A percentile compares a stretch with the other conserved stretches of the same genome.
phyloP scores from a whole-genome alignment of 2,888 invertebrate species.

The Bunonema sp. region DNA sequence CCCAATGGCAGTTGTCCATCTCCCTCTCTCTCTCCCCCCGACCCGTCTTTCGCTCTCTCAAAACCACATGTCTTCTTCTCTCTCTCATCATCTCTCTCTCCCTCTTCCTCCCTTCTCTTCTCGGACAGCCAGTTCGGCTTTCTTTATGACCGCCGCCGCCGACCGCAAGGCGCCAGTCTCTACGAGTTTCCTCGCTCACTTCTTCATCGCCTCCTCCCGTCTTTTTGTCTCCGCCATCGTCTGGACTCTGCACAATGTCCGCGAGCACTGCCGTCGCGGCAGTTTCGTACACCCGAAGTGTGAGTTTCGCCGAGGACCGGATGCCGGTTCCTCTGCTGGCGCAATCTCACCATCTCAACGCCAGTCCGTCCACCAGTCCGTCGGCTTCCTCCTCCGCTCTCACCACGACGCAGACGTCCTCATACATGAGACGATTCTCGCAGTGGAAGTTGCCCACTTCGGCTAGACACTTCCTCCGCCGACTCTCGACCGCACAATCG shows the following conservation, averaged over 20 bases:
- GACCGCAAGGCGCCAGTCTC: too few relatives aligned
- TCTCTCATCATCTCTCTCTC: background rate
- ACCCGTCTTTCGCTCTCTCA: background rate
- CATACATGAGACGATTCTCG: too few relatives aligned
- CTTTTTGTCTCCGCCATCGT: background rate
- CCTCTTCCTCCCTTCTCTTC: background rate
- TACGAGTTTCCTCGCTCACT: background rate
- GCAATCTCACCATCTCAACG: too few relatives aligned
- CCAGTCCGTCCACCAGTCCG: too few relatives aligned
- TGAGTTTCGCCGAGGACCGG: too few relatives aligned
- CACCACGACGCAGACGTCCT: too few relatives aligned
- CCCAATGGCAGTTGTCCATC: background rate
- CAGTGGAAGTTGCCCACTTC: too few relatives aligned
- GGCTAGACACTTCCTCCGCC: slow-evolving; percentile 12
- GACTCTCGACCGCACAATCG: slow-evolving; percentile 7
- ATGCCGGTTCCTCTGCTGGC: too few relatives aligned
- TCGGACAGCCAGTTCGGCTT: background rate
- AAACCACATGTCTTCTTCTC: background rate
- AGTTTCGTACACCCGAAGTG: too few relatives aligned
- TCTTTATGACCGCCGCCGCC: background rate
- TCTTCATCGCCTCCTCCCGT: background rate
- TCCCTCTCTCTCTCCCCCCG: background rate
- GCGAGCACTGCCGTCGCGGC: too few relatives aligned
- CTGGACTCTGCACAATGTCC: too few relatives aligned
- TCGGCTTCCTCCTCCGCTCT: too few relatives aligned